Evolutionary conservation across 2,113 vertebrate genomes (phyloP), one percentile per base, ranked within the genome.

Genomic region (Labeo catla): DNA sequence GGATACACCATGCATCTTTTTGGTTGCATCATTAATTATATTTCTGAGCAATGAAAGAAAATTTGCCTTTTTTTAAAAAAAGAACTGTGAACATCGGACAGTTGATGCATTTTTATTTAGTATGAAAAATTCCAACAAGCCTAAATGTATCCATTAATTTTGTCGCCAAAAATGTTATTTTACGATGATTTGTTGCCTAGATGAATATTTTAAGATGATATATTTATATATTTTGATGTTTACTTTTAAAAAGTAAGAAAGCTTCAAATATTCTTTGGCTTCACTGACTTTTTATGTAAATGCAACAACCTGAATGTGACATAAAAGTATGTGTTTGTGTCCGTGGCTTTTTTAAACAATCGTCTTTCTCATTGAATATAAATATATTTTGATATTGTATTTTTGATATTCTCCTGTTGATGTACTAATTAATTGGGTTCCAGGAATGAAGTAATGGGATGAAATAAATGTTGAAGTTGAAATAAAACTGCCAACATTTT

Each of bases 401-500:
- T 86, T 86, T 83, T 82, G 4, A 43, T 76, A 54, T 66, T 23
- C 23, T 34, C 16, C 19, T 66, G 4, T 78, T 43, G 57, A 54
- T 78, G 34, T 66, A n/a, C 13, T 21, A 52, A 73, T 63, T 11
- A 12, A 65, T 36, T 23, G 23, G 50, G 49, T 54, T 19, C 16
- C 36, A 19, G 23, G 3, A 61, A 12, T 59, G 10, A 87, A 83
- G 19, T 79, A 79, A 80, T 45, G 28, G 4, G 12, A 49, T 87
- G 23, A 50, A 45, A 59, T 87, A 23, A 54, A 80, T 63, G 28
- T 43, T 59, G 9, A 12, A 13, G 49, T 59, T 78, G 61, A 21
- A 87, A 77, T 86, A 83, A 87, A 87, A 19, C 49, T 0, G 82
- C 54, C 23, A 23, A n/a, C 4, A 23, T 23, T 66, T 68, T 68